Evolutionary conservation across 2,113 vertebrate species (phyloP).

Genomic region (Cryptotis parvus): DNA sequence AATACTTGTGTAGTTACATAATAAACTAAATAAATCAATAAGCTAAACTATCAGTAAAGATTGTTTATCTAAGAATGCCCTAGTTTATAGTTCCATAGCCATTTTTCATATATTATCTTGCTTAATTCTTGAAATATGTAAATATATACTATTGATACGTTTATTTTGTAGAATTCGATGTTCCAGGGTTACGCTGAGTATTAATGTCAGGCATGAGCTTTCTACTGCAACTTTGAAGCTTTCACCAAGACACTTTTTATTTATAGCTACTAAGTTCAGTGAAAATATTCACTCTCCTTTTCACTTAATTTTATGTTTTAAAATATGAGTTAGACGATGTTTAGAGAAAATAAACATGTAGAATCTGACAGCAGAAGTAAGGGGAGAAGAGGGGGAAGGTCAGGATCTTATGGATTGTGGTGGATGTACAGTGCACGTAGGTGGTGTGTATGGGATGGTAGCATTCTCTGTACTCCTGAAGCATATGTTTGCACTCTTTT

Average conservation of each 20-base stretch:
- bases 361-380: too few relatives aligned
- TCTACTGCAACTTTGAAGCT: not conserved
- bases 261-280: not conserved
- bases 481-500: too few relatives aligned
- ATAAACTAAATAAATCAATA: not conserved
- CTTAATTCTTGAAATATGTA: not conserved
- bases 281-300: not conserved
- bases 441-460: too few relatives aligned
- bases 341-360: too few relatives aligned
- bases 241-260: constrained; percentile 8
- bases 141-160: not conserved
- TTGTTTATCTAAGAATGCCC: not conserved
- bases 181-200: not conserved
- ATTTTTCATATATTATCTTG: not conserved
- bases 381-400: too few relatives aligned
- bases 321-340: not conserved
- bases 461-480: too few relatives aligned
- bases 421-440: too few relatives aligned
- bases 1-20: not conserved
- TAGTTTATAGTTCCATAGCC: not conserved
- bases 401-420: too few relatives aligned
- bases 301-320: not conserved
- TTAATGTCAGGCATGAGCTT: not conserved
- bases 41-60: not conserved
- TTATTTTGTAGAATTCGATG: constrained; percentile 1